These are phyloP conservation scores for Agrotis ipsilon DNA, from an alignment of 2,888 invertebrate species.

Conservation along the genomic window DNA sequence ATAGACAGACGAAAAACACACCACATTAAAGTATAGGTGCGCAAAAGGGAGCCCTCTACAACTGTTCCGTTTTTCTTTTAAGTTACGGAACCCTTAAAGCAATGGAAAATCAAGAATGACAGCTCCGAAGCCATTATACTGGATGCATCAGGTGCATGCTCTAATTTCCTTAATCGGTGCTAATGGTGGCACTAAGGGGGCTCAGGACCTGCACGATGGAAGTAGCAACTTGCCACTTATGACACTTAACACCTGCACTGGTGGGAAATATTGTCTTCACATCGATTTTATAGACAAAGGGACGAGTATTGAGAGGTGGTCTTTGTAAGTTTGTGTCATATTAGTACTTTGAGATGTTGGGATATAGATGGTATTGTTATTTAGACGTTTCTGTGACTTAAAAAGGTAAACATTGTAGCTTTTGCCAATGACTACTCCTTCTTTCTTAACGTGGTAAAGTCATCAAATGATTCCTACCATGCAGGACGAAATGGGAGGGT, in stretches of 20 bases:
- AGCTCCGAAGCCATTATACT: conserved; percentile 44
- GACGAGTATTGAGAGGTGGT: conserved; percentile 9
- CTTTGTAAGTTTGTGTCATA: neutral
- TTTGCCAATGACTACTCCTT: too few species aligned
- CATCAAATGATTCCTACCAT: too few species aligned
- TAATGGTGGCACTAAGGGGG: conserved; percentile 52
- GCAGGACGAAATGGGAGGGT: too few species aligned
- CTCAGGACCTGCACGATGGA: conserved; percentile 44
- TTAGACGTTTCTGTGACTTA: too few species aligned
- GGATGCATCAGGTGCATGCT: conserved; percentile 48
- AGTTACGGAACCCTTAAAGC: conserved; percentile 17
- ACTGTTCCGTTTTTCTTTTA: too few species aligned
- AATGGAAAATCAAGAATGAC: conserved; percentile 54
- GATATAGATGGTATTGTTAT: neutral
- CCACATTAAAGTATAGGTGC: too few species aligned
- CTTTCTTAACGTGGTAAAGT: too few species aligned
- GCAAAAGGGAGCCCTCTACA: too few species aligned
- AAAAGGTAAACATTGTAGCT: too few species aligned
- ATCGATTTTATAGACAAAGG: conserved; percentile 51
- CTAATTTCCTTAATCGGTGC: conserved; percentile 62
- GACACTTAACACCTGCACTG: conserved; percentile 42
- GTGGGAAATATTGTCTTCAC: conserved; percentile 64
- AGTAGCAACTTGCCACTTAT: conserved; percentile 45
- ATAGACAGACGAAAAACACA: too few species aligned
- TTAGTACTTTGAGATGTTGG: conserved; percentile 4